Conservation (phyloP, 1,140 invertebrate genomes). For the Musca domestica region DNA sequence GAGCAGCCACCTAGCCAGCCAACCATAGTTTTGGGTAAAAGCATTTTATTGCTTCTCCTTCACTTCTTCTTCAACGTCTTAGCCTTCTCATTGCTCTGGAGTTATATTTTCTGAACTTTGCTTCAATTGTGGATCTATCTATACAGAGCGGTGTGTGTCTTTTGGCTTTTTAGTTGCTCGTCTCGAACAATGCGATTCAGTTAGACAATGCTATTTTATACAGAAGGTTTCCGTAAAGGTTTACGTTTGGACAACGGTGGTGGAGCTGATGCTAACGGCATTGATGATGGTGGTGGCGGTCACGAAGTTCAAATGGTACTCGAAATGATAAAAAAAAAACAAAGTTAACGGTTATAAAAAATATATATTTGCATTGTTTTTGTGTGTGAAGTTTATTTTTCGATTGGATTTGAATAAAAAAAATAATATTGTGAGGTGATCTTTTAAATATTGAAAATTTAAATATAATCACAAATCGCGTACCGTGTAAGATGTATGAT, state of each 20-base stretch:
- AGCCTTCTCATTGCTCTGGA: neutral
- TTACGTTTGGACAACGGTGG: conserved; percentile 16
- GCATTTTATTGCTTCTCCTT: neutral
- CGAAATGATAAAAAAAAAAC: neutral
- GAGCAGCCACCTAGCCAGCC: too few species aligned
- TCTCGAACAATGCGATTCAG: conserved; percentile 21
- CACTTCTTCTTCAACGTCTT: neutral
- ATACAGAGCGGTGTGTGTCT: neutral
- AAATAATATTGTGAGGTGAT: too few species aligned
- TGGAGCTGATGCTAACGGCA: conserved; percentile 5
- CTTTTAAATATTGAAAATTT: too few species aligned
- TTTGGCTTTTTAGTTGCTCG: conserved; percentile 9
- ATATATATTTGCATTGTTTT: too few species aligned
- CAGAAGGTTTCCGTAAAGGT: conserved; percentile 30
- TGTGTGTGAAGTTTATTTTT: too few species aligned
- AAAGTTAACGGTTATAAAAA: neutral
- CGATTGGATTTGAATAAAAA: too few species aligned
- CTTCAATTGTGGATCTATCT: too few species aligned
- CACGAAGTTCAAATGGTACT: conserved; percentile 24
- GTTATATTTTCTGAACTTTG: too few species aligned
- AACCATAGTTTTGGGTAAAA: conserved; percentile 9
- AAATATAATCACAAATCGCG: neutral
- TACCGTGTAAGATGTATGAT: too few species aligned
- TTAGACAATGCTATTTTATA: conserved; percentile 32
- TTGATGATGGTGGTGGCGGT: neutral